phyloP scores from a whole-genome alignment of 2,113 vertebrate species.

The Gasterosteus nipponicus region DNA sequence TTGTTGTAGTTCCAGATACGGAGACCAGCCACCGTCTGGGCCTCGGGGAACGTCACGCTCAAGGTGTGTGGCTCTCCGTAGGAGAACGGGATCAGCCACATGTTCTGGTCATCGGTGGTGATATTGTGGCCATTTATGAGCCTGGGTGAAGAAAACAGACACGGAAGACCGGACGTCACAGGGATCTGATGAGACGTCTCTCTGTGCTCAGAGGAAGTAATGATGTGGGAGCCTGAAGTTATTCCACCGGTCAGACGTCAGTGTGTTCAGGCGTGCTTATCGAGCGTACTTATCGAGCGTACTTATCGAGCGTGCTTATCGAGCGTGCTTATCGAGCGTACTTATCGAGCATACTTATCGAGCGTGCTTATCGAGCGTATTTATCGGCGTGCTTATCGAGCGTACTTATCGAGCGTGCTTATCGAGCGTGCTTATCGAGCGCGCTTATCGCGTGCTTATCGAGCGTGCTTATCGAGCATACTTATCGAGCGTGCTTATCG shows the following conservation, averaged over 20 bases:
- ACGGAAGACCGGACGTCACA: background rate
- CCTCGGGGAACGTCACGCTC: slow-evolving; percentile 83
- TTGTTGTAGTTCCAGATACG: slow-evolving; percentile 99
- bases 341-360: too few species aligned
- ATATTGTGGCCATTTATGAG: slow-evolving; percentile 93
- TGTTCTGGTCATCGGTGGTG: slow-evolving; percentile 91
- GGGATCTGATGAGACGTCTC: background rate
- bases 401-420: too few species aligned
- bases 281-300: slow-evolving; percentile 75
- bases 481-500: too few species aligned
- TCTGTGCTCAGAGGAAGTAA: background rate
- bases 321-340: too few species aligned
- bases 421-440: too few species aligned
- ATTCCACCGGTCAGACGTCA: background rate
- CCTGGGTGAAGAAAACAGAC: slow-evolving; percentile 73
- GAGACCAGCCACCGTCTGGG: slow-evolving; percentile 88
- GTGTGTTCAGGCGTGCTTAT: slow-evolving; percentile 84
- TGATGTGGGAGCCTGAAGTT: background rate
- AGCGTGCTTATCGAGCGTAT: too few species aligned
- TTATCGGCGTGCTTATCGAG: too few species aligned
- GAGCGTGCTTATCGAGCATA: too few species aligned
- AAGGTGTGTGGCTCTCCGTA: slow-evolving; percentile 87
- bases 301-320: too few species aligned
- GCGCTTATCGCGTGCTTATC: too few species aligned
- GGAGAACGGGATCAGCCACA: slow-evolving; percentile 97